phyloP scores from a whole-genome alignment of 2,113 vertebrate species.

The Peromyscus maniculatus region DNA sequence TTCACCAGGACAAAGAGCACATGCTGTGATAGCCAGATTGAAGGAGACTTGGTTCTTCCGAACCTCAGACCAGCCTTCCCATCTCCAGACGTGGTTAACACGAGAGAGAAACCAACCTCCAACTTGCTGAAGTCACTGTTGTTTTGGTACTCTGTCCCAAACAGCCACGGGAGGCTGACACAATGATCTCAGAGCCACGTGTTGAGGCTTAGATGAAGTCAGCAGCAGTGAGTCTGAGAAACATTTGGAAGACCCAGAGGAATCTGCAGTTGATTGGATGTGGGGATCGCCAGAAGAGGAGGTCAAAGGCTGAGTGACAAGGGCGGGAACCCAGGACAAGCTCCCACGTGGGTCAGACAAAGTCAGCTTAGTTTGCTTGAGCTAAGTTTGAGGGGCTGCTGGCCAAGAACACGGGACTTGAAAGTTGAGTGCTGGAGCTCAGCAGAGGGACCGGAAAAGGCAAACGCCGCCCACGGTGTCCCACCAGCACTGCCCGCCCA shows the following conservation, averaged over 20 bases:
- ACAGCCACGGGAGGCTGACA: not conserved
- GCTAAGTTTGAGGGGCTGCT: not conserved
- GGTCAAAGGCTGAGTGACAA: conserved; percentile 57
- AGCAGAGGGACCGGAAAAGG: not conserved
- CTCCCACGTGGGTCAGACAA: not conserved
- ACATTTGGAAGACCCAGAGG: not conserved
- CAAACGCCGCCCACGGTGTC: fast-evolving
- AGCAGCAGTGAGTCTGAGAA: conserved; percentile 16
- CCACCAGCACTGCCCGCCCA: fast-evolving
- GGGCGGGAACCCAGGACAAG: not conserved
- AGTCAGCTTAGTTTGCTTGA: not conserved
- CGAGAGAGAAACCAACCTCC: conserved; percentile 3
- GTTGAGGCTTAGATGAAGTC: not conserved
- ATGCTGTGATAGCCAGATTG: not conserved
- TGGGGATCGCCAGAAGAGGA: not conserved
- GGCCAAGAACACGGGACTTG: too few species aligned
- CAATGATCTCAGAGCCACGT: not conserved
- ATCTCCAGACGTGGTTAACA: not conserved
- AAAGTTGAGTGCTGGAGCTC: not conserved
- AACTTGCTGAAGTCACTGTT: not conserved
- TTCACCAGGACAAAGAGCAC: not conserved
- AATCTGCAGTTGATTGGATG: not conserved
- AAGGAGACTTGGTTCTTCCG: not conserved
- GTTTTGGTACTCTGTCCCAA: not conserved
- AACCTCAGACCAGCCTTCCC: not conserved